Evolutionary conservation across 2,888 invertebrate genomes (phyloP).

Genomic region (Diogma glabrata): DNA sequence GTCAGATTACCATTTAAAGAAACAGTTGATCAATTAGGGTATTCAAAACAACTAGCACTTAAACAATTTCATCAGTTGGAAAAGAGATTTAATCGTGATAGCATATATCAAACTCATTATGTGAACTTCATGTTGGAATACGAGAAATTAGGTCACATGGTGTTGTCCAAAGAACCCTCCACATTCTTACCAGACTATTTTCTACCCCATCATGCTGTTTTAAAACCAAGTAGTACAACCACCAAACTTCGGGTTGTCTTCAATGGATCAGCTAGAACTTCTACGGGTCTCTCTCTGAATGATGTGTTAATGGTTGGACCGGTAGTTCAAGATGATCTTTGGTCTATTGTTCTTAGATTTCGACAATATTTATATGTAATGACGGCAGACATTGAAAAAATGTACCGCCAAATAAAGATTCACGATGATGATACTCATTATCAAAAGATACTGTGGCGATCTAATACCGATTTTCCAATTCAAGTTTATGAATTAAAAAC

Average conservation of each 20-base stretch:
- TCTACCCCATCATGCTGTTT: constrained; percentile 12
- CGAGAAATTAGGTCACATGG: neutral
- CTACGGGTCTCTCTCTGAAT: constrained; percentile 13
- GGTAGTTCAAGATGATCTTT: constrained; percentile 11
- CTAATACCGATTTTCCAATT: constrained; percentile 9
- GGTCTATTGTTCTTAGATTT: constrained; percentile 10
- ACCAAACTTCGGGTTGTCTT: constrained; percentile 15
- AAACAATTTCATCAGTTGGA: too few relatives aligned
- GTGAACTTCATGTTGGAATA: too few relatives aligned
- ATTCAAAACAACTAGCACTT: too few relatives aligned
- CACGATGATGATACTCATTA: constrained; percentile 16
- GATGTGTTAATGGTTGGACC: constrained; percentile 13
- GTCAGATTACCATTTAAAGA: too few relatives aligned
- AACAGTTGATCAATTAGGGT: too few relatives aligned
- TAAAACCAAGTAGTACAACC: too few relatives aligned
- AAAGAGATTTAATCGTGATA: too few relatives aligned
- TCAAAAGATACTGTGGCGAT: constrained; percentile 20
- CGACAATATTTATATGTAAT: constrained; percentile 17
- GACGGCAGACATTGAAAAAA: constrained; percentile 19
- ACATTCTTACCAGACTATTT: too few relatives aligned
- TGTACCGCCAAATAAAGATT: constrained; percentile 13
- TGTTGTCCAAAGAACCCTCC: too few relatives aligned
- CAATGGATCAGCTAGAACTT: constrained; percentile 8
- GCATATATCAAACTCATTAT: too few relatives aligned
- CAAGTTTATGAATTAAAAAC: constrained; percentile 16